These are phyloP conservation scores for Plectrocnemia conspersa DNA, from an alignment of 1,140 invertebrate genomes.

Conservation along the genomic window DNA sequence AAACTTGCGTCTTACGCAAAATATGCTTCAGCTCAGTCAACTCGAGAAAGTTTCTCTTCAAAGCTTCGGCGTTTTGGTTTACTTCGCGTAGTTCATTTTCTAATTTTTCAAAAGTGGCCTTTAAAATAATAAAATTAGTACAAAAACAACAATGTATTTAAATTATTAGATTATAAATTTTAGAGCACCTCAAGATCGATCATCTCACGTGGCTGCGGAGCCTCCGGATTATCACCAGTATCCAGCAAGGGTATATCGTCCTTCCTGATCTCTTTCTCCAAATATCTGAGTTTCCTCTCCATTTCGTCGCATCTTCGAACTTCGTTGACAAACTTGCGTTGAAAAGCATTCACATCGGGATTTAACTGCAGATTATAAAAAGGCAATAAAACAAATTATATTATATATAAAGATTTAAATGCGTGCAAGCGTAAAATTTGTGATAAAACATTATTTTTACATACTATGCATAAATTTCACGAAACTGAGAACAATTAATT, in stretches of 20 bases:
- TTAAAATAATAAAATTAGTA: slow-evolving; percentile 34
- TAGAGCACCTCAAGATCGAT: slow-evolving; percentile 88
- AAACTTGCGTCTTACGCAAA: slow-evolving; percentile 91
- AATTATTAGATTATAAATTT: too few relatives aligned
- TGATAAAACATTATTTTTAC: too few relatives aligned
- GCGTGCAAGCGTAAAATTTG: too few relatives aligned
- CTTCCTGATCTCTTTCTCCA: slow-evolving; percentile 98
- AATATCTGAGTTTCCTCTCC: slow-evolving; percentile 90
- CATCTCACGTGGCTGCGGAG: slow-evolving; percentile 97
- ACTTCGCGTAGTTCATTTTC: slow-evolving; percentile 95
- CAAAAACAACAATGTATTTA: not conserved
- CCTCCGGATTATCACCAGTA: slow-evolving; percentile 95
- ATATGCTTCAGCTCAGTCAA: slow-evolving; percentile 95
- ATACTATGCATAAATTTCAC: too few relatives aligned
- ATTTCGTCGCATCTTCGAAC: slow-evolving; percentile 93
- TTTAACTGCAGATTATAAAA: slow-evolving; percentile 80
- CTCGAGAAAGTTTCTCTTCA: slow-evolving; percentile 94
- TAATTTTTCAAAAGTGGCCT: slow-evolving; percentile 93
- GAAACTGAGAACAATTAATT: too few relatives aligned
- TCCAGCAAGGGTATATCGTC: slow-evolving; percentile 96
- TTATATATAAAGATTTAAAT: too few relatives aligned
- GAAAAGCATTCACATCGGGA: slow-evolving; percentile 92
- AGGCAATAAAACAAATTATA: too few relatives aligned
- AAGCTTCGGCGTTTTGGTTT: slow-evolving; percentile 94
- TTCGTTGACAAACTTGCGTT: slow-evolving; percentile 94